A percentile compares a stretch with the other conserved stretches of the same genome.
Conservation (phyloP, 1,140 invertebrate genomes). For the Dermatophagoides farinae region DNA sequence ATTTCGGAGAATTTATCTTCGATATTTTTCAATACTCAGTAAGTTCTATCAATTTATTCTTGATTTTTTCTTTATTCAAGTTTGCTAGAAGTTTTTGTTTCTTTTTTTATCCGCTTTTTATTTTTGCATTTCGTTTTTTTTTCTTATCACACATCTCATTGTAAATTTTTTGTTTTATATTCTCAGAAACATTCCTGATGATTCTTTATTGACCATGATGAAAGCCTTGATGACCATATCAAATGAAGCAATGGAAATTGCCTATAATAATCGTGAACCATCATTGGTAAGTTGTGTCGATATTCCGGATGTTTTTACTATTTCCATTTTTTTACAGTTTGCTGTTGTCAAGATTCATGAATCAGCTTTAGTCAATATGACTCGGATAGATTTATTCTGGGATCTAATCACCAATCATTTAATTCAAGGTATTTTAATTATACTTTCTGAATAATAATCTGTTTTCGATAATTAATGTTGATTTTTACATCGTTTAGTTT, state of each 20-base stretch:
- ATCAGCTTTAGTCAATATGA: conserved; percentile 82
- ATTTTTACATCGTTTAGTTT: conserved; percentile 28
- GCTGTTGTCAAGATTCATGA: conserved; percentile 91
- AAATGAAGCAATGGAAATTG: conserved; percentile 88
- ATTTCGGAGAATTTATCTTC: conserved; percentile 15
- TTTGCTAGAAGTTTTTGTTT: conserved; percentile 3
- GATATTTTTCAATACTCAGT: conserved; percentile 16
- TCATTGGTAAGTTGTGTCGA: conserved; percentile 29
- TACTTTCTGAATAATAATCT: not conserved
- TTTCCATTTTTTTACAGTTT: conserved; percentile 32
- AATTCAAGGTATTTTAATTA: conserved; percentile 44
- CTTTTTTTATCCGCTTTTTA: conserved; percentile 15
- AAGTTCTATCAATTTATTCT: conserved; percentile 3
- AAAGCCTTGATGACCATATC: conserved; percentile 89
- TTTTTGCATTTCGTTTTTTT: conserved; percentile 3
- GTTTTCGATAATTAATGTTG: not conserved
- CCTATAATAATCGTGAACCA: conserved; percentile 57
- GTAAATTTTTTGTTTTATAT: not conserved
- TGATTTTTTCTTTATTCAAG: not conserved
- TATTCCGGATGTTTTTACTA: not conserved
- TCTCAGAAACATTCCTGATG: conserved; percentile 57
- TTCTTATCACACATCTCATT: not conserved
- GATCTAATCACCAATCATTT: conserved; percentile 86
- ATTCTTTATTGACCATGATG: conserved; percentile 82
- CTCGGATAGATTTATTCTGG: conserved; percentile 83